Base-by-base conservation (phyloP, 2,113 vertebrate species). In the Cephalopterus ornatus region DNA sequence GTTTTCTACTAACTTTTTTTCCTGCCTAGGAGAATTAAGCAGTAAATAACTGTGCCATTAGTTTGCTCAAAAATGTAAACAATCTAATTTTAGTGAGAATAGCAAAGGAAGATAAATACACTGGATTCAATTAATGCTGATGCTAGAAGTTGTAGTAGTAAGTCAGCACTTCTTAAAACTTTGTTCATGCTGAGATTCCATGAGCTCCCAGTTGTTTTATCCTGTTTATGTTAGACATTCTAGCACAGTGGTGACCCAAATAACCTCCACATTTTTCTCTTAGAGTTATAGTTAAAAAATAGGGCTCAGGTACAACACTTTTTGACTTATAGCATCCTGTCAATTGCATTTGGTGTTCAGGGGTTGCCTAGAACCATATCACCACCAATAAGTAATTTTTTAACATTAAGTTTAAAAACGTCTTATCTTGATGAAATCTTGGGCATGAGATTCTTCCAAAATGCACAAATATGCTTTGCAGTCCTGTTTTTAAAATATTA, bases 121-220 rank as follows among this genome's bases (percentile, higher is more conserved):
- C 46, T 12, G 27, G 28, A 46, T 79, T 94, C 12, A 18, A 65
- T 84, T 92, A 89, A 85, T 94, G 89, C 90, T 95, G 88, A 96
- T 92, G 83, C 85, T 88, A 52, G 70, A 91, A 94, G 59, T 80
- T 96, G 76, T 10, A 88, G 55, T 49, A 94, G 83, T 89, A 96
- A 97, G 87, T 89, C 95, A 96, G 92, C 93, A 93, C 42, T 95
- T 94, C 83, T 95, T 71, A 88, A 94, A 87, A 68, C 63, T 82
- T 70, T 77, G 26, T 35, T 96, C 71, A 26, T 72, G 89, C n/a
- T 88, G 83, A 89, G 79, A 93, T 89, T 89, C 76, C 4, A 11
- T 24, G 32, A 83, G 58, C 52, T 85, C 70, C 33, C 70, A 73
- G 53, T 80, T 13, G 3, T 91, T 91, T 87, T 46, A 91, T 83